Evolutionary conservation across 2,113 vertebrate genomes (phyloP).

Genomic region (Microtus richardsoni): DNA sequence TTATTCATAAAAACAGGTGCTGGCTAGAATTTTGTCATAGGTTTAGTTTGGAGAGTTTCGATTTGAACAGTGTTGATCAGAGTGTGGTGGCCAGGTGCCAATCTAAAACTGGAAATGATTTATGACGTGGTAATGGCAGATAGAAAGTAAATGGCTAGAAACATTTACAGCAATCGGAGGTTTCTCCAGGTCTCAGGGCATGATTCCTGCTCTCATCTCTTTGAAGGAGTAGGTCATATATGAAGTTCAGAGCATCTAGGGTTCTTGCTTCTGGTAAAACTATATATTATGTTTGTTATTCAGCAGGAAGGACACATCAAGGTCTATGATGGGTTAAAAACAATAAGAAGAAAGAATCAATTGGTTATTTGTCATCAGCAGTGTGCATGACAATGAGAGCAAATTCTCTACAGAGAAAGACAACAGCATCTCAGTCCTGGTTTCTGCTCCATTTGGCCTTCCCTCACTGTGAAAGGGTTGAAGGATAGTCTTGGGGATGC

Average conservation of each 20-base stretch:
- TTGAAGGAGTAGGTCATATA: not conserved
- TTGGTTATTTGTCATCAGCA: not conserved
- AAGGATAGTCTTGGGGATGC: not conserved
- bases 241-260: not conserved
- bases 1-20: not conserved
- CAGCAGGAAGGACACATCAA: not conserved
- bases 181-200: too few relatives aligned
- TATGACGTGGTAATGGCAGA: not conserved
- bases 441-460: not conserved
- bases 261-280: not conserved
- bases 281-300: not conserved
- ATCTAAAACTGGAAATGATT: not conserved
- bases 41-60: not conserved
- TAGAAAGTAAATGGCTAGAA: not conserved
- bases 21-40: not conserved
- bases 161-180: not conserved
- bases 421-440: fast-evolving
- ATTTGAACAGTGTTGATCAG: not conserved
- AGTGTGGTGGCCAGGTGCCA: too few relatives aligned
- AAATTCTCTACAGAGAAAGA: not conserved
- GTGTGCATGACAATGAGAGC: not conserved
- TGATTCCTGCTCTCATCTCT: not conserved
- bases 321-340: not conserved
- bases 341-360: not conserved
- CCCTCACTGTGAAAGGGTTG: not conserved